Evolutionary conservation across 1,140 invertebrate species (phyloP), one percentile per base, ranked within the genome.

Genomic region (Portunus trituberculatus): DNA sequence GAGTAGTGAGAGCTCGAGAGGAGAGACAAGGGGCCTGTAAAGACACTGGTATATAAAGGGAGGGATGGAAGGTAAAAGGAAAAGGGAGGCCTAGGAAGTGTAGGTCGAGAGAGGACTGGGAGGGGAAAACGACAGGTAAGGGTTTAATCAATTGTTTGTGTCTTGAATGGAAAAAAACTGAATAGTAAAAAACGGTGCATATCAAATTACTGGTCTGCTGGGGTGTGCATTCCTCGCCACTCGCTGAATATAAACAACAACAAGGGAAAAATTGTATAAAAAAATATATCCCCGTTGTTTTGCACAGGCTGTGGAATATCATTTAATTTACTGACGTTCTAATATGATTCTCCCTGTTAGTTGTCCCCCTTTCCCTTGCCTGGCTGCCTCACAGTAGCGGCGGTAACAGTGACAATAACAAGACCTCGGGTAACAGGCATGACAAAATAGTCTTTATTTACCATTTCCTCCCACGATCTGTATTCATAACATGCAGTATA

Each of bases 401-500:
- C 52, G 12, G 2, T 59, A 59, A 59, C 8, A 59, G 52, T 10
- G 16, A 20, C 4, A 76, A 76, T 2, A n/a, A 20, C 12, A 59
- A 10, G 52, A 39, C 1, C 39, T 39, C 6, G 39, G 39, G 39
- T 2, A 6, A 39, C 39, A 39, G 39, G 39, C 39, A 39, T 6
- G 39, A 39, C 39, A 39, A 39, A 39, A 39, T 39, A 39, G 39
- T 39, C 52, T 12, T 12, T 20, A 59, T 59, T 59, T 2, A 76
- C 12, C n/a, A 12, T n/a, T 76, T 76, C 25, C 20, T 7, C 6
- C 67, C 20, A 2, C 10, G 67, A 76, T n/a, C 20, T 76, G 67
- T 76, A 76, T 76, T 76, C 67, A 76, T 76, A 76, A 76, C 67
- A 76, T 76, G 67, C 67, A 76, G n/a, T 76, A n/a, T 76, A 76